Conservation (phyloP, 2,797 vertebrate species). For the Pseudochaenichthys georgianus region DNA sequence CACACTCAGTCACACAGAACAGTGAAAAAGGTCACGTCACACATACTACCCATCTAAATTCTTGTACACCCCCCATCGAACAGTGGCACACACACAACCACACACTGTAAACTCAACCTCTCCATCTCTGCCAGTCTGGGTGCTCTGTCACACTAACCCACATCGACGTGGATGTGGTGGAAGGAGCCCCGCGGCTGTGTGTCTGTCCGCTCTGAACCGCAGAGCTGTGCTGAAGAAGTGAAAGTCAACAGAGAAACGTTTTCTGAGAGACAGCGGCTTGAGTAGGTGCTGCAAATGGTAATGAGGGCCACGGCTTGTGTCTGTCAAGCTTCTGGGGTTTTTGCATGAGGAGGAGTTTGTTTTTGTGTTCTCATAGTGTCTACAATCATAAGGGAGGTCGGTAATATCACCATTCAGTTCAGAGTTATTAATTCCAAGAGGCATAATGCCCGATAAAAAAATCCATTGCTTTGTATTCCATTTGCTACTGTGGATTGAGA, state of each 20-base stretch:
- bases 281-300: constrained; percentile 41
- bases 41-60: constrained; percentile 31
- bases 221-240: constrained; percentile 25
- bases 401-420: constrained; percentile 26
- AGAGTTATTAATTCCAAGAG: constrained; percentile 2
- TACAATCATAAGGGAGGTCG: constrained; percentile 1
- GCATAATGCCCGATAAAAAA: constrained; percentile 31
- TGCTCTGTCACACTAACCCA: constrained; percentile 52
- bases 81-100: background rate
- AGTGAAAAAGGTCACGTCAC: constrained; percentile 49
- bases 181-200: constrained; percentile 49
- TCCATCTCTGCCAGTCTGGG: constrained; percentile 26
- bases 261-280: constrained; percentile 27
- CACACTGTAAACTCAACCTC: constrained; percentile 31
- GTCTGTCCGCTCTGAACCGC: constrained; percentile 43
- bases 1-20: constrained; percentile 18
- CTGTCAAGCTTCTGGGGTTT: constrained; percentile 27
- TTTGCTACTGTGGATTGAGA: constrained; percentile 34
- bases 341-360: background rate
- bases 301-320: constrained; percentile 41
- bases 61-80: background rate
- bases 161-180: constrained; percentile 47
- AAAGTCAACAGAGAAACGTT: constrained; percentile 48
- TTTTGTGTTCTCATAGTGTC: background rate
- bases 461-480: constrained; percentile 15